Conservation (phyloP, 2,888 invertebrate genomes). For the Molorchus minor region DNA sequence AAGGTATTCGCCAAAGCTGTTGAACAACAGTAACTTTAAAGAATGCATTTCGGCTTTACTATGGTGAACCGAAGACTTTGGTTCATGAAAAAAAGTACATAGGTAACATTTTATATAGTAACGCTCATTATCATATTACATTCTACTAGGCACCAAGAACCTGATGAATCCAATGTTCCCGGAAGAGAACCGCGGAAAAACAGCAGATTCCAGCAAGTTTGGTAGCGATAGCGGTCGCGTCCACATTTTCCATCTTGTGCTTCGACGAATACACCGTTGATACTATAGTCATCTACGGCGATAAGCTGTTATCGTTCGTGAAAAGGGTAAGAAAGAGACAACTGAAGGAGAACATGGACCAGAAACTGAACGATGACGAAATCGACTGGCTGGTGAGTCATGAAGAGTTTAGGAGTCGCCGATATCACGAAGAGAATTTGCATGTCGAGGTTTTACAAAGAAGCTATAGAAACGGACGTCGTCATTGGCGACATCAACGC, state of each 20-base stretch:
- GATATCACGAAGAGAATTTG: conserved; percentile 57
- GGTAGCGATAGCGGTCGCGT: conserved; percentile 69
- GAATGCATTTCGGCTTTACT: too few relatives aligned
- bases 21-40: too few relatives aligned
- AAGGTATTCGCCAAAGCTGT: too few relatives aligned
- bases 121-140: too few relatives aligned
- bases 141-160: conserved; percentile 52
- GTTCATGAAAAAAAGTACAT: too few relatives aligned
- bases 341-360: conserved; percentile 28
- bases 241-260: conserved; percentile 66
- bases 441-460: conserved; percentile 56
- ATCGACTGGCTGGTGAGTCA: conserved; percentile 49
- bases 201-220: conserved; percentile 69
- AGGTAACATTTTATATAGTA: too few relatives aligned
- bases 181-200: conserved; percentile 52
- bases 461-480: conserved; percentile 54
- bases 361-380: conserved; percentile 50
- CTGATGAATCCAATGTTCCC: conserved; percentile 54
- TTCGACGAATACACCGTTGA: conserved; percentile 70
- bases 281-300: conserved; percentile 71
- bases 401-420: conserved; percentile 49
- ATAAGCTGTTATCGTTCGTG: conserved; percentile 67
- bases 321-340: conserved; percentile 49
- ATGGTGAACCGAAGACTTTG: too few relatives aligned
- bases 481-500: conserved; percentile 58